Evolutionary conservation across 2,888 invertebrate genomes (phyloP).

Genomic region (Caenorhabditis parvicauda): DNA sequence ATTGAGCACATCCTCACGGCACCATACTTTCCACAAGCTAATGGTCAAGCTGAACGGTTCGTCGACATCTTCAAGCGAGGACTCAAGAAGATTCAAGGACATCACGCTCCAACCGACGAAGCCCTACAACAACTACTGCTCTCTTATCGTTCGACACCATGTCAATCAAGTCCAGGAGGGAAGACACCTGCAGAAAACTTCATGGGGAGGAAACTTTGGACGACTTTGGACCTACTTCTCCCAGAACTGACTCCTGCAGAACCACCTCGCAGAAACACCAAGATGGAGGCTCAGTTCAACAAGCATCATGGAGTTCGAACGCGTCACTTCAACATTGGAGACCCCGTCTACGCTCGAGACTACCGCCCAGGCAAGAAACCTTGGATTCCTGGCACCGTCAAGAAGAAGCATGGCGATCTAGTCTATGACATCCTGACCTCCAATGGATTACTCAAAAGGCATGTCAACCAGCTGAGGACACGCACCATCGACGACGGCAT

Average conservation of each 20-base stretch:
- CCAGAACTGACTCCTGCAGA: neutral
- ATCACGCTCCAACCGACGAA: constrained; percentile 6
- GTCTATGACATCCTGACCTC: too few relatives aligned
- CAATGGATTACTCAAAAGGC: too few relatives aligned
- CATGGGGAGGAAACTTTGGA: constrained; percentile 17
- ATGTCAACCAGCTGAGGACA: too few relatives aligned
- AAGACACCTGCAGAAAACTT: constrained; percentile 23
- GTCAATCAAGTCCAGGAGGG: neutral
- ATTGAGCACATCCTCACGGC: too few relatives aligned
- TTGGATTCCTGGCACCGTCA: constrained; percentile 6
- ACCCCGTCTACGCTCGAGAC: constrained; percentile 9
- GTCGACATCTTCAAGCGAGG: constrained; percentile 43
- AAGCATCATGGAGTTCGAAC: constrained; percentile 4
- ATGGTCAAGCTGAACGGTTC: constrained; percentile 53
- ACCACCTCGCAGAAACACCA: neutral
- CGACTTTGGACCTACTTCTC: constrained; percentile 5
- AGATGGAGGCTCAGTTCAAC: constrained; percentile 12
- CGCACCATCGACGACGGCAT: too few relatives aligned
- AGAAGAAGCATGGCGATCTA: too few relatives aligned
- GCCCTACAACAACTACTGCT: constrained; percentile 13
- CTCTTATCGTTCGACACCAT: constrained; percentile 16
- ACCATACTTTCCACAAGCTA: constrained; percentile 52
- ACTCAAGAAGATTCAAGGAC: constrained; percentile 5
- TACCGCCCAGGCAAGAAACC: constrained; percentile 2
- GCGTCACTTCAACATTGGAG: constrained; percentile 3